Conservation (phyloP, 2,113 vertebrate genomes). For the Cacatua alba region DNA sequence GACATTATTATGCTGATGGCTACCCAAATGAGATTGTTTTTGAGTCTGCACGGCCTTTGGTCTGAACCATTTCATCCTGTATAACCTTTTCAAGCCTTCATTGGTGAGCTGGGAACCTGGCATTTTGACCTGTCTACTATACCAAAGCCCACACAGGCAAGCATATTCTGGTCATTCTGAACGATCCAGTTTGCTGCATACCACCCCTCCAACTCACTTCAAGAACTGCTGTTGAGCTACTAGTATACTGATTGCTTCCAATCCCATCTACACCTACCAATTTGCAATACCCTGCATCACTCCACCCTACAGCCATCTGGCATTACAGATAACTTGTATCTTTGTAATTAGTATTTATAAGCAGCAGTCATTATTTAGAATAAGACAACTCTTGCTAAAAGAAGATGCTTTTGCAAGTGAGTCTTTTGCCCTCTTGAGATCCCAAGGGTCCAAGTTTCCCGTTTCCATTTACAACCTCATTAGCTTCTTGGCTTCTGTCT, state of each 20-base stretch:
- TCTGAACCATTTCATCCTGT: background rate
- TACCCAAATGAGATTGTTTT: background rate
- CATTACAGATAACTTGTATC: background rate
- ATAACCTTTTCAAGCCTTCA: background rate
- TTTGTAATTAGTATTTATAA: background rate
- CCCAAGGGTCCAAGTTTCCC: background rate
- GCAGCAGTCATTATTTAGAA: background rate
- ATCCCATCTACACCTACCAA: background rate
- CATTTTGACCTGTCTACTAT: background rate
- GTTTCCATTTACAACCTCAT: background rate
- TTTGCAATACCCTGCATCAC: background rate
- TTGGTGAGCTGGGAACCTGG: background rate
- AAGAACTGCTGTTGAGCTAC: background rate
- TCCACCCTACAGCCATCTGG: background rate
- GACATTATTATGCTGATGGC: background rate
- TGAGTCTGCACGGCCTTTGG: background rate
- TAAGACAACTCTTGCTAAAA: background rate
- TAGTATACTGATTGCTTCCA: background rate
- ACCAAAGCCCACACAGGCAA: background rate
- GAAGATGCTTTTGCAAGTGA: background rate
- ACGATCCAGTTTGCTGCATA: background rate
- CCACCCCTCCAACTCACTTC: background rate
- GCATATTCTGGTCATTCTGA: background rate
- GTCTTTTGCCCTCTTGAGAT: background rate
- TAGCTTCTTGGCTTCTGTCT: background rate